Evolutionary conservation across 2,797 vertebrate genomes (phyloP).

Genomic region (Streptopelia turtur): DNA sequence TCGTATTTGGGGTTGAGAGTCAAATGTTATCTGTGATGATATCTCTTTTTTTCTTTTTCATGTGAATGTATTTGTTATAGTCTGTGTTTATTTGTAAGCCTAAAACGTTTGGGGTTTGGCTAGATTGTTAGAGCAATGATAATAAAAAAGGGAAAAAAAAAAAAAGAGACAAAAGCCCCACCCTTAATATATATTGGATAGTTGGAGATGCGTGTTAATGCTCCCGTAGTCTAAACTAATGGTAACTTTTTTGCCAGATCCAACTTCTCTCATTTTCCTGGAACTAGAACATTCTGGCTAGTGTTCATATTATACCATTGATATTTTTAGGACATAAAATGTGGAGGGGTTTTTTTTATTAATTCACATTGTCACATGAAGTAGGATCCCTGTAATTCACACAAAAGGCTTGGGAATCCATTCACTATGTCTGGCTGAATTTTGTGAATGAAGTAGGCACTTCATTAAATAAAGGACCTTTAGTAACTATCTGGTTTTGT

Average conservation of each 20-base stretch:
- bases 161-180: too few relatives aligned
- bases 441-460: neutral
- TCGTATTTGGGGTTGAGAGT: neutral
- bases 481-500: neutral
- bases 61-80: neutral
- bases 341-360: neutral
- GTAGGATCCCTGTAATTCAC: neutral
- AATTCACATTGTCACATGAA: neutral
- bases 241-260: constrained; percentile 26
- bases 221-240: constrained; percentile 10
- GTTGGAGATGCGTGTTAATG: constrained; percentile 18
- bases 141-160: neutral
- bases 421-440: neutral
- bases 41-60: neutral
- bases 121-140: neutral
- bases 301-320: neutral
- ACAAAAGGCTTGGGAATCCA: neutral
- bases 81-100: neutral
- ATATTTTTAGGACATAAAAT: constrained; percentile 44
- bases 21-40: neutral
- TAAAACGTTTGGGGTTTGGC: neutral
- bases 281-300: constrained; percentile 15
- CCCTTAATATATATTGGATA: neutral
- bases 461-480: neutral
- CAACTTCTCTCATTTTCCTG: constrained; percentile 60